Percentiles rank a stretch among this genome's conserved stretches.
Evolutionary conservation across 2,888 invertebrate species (phyloP).

Genomic region (Caenorhabditis doughertyi): DNA sequence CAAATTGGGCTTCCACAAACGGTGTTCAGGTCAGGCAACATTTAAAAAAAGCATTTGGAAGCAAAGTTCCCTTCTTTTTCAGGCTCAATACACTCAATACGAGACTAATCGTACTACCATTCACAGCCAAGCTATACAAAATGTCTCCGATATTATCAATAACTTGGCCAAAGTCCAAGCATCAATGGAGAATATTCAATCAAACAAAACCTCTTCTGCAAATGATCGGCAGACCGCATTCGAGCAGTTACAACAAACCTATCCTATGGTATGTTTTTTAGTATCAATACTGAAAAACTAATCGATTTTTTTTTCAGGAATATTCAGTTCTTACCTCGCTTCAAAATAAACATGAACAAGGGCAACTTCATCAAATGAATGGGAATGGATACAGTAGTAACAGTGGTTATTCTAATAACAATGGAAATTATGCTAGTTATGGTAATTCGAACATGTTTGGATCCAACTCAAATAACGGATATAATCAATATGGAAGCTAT

Average conservation of each 20-base stretch:
- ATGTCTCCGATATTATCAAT: constrained; percentile 48
- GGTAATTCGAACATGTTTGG: constrained; percentile 17
- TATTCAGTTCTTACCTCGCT: constrained; percentile 41
- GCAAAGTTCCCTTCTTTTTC: constrained; percentile 7
- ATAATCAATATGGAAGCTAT: constrained; percentile 26
- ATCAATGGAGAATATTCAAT: constrained; percentile 41
- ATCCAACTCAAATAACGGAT: constrained; percentile 19
- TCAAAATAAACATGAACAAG: constrained; percentile 43
- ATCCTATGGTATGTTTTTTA: constrained; percentile 30
- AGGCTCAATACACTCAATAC: constrained; percentile 36
- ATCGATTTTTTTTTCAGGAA: constrained; percentile 29
- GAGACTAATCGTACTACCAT: constrained; percentile 33
- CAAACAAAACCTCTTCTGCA: constrained; percentile 46
- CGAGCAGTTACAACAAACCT: constrained; percentile 16
- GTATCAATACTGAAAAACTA: background rate
- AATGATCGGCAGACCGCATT: constrained; percentile 35
- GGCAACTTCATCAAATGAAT: constrained; percentile 21
- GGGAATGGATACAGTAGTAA: constrained; percentile 14
- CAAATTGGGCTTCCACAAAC: constrained; percentile 44
- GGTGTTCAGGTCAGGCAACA: constrained; percentile 34
- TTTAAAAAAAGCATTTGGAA: background rate
- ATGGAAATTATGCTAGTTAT: background rate
- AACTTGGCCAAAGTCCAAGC: constrained; percentile 28
- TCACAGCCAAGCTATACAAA: constrained; percentile 44
- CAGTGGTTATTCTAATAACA: background rate